These are phyloP conservation scores for Lasius platythorax DNA, from an alignment of 2,888 invertebrate genomes.

Conservation along the genomic window DNA sequence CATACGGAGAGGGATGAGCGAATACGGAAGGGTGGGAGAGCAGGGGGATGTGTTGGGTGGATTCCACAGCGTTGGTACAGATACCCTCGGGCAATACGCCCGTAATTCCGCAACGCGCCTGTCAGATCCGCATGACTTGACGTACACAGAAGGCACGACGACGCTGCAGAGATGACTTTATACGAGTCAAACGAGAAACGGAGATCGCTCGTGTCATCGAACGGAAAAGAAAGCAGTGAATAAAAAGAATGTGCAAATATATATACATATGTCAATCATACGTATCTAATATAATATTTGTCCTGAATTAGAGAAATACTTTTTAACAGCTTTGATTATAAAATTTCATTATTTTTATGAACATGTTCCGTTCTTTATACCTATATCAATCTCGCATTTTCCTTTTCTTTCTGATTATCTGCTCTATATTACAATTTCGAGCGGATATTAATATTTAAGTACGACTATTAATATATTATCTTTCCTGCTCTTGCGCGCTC, in stretches of 20 bases:
- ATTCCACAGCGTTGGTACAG: slow-evolving; percentile 20
- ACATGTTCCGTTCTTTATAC: neutral
- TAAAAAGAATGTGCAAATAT: slow-evolving; percentile 10
- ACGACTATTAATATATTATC: neutral
- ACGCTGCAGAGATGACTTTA: slow-evolving; percentile 27
- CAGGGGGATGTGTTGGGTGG: slow-evolving; percentile 7
- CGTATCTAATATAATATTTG: neutral
- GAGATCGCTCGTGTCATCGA: slow-evolving; percentile 8
- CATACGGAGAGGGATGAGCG: neutral
- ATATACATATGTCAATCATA: neutral
- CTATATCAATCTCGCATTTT: neutral
- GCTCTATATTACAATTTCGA: neutral
- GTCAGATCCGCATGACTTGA: slow-evolving; percentile 53
- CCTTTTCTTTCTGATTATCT: neutral
- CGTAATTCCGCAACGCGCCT: slow-evolving; percentile 58
- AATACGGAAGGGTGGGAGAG: neutral
- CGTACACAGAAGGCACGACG: slow-evolving; percentile 37
- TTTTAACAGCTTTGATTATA: neutral
- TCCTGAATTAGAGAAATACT: neutral
- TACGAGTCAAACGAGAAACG: slow-evolving; percentile 35
- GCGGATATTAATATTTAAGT: neutral
- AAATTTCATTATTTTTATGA: neutral
- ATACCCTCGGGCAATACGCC: slow-evolving; percentile 38
- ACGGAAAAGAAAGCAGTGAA: neutral
- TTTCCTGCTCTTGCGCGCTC: neutral